These are phyloP conservation scores for Marcusenius ussheri DNA, from an alignment of 2,113 vertebrate genomes.

Conservation along the genomic window DNA sequence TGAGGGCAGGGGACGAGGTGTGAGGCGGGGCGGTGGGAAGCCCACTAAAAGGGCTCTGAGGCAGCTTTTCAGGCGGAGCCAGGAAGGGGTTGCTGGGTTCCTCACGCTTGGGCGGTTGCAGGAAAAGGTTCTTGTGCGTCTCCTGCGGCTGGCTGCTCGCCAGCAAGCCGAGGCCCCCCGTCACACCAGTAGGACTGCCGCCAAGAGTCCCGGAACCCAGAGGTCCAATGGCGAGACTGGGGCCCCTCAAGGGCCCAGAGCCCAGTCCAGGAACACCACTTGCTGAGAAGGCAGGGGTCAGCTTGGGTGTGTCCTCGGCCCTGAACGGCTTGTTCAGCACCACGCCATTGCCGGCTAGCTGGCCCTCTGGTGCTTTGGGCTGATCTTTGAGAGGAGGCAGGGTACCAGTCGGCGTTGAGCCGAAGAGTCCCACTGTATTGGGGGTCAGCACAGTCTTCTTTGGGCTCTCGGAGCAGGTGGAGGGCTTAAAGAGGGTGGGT, in stretches of 20 bases:
- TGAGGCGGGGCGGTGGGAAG: slow-evolving; percentile 41
- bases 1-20: slow-evolving; percentile 36
- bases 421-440: slow-evolving; percentile 38
- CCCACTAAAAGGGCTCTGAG: slow-evolving; percentile 77
- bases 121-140: slow-evolving; percentile 89
- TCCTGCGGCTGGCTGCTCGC: slow-evolving; percentile 59
- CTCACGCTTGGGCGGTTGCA: slow-evolving; percentile 80
- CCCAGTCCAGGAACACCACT: slow-evolving; percentile 46
- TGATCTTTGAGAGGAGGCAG: slow-evolving; percentile 61
- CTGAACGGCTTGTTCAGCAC: slow-evolving; percentile 67
- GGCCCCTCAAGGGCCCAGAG: slow-evolving; percentile 41
- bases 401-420: slow-evolving; percentile 8
- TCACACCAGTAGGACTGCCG: slow-evolving; percentile 38
- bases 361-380: slow-evolving; percentile 71
- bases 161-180: slow-evolving; percentile 45
- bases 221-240: slow-evolving; percentile 34
- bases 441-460: slow-evolving; percentile 46
- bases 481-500: slow-evolving; percentile 61
- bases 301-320: slow-evolving; percentile 71
- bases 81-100: slow-evolving; percentile 90
- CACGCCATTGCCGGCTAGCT: slow-evolving; percentile 67
- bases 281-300: slow-evolving; percentile 74
- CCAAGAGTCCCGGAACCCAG: slow-evolving; percentile 23
- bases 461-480: slow-evolving; percentile 47
- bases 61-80: slow-evolving; percentile 76